Conservation (phyloP, 2,797 vertebrate genomes). For the Margarornis squamiger region DNA sequence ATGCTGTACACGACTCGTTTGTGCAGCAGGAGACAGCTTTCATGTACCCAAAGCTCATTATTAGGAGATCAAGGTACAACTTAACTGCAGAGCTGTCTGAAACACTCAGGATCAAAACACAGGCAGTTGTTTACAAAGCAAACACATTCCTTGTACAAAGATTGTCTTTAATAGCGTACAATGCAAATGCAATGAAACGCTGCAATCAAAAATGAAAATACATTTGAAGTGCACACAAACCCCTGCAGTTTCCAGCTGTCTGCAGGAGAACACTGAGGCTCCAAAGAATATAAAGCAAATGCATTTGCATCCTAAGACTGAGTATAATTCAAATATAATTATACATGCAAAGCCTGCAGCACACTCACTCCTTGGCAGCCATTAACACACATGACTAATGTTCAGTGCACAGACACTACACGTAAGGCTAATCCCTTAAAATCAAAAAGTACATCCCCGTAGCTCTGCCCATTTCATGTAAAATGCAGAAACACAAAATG, state of each 20-base stretch:
- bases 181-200: background rate
- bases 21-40: conserved; percentile 37
- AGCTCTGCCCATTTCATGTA: background rate
- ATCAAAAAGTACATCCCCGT: background rate
- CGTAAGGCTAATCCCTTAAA: background rate
- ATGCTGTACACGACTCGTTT: background rate
- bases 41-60: conserved; percentile 37
- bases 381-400: background rate
- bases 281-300: background rate
- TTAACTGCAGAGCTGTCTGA: conserved; percentile 6
- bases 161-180: background rate
- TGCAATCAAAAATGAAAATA: background rate
- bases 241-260: background rate
- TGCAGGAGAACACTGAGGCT: background rate
- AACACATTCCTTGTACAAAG: background rate
- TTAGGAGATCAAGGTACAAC: conserved; percentile 50
- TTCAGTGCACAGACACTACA: background rate
- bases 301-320: background rate
- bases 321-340: background rate
- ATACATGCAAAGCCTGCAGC: background rate
- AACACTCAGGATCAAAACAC: background rate
- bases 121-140: conserved; percentile 11
- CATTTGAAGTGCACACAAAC: background rate
- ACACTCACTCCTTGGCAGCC: background rate
- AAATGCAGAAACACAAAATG: background rate